Conservation (phyloP, 1,140 invertebrate species). For the Lordiphosa clarofinis region DNA sequence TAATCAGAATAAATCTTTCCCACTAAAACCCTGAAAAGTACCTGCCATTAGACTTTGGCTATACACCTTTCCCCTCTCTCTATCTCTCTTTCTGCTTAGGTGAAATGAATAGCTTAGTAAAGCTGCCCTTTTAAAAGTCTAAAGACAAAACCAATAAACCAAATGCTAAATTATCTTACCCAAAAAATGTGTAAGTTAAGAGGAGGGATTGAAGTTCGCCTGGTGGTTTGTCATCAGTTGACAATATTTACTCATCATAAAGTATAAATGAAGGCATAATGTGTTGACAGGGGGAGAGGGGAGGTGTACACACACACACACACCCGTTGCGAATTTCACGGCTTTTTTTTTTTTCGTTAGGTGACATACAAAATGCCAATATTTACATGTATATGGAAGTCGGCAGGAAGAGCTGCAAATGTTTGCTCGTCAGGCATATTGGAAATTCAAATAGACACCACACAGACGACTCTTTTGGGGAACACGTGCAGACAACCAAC, state of each 20-base stretch:
- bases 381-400: conserved; percentile 33
- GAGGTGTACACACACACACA: no score
- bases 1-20: conserved; percentile 43
- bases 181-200: conserved; percentile 9
- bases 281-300: conserved; percentile 18
- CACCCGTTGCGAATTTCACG: conserved; percentile 30
- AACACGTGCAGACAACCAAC: conserved; percentile 45
- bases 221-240: no score
- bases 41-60: conserved; percentile 22
- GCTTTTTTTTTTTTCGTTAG: conserved; percentile 29
- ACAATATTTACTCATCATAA: conserved; percentile 58
- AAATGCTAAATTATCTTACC: conserved; percentile 40
- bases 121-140: conserved; percentile 3
- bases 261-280: conserved; percentile 60
- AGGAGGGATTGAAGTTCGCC: background rate
- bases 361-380: conserved; percentile 47
- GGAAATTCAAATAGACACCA: conserved; percentile 43
- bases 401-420: conserved; percentile 5
- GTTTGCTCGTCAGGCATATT: conserved; percentile 37
- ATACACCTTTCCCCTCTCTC: conserved; percentile 7
- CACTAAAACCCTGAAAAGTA: conserved; percentile 43
- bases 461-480: no score
- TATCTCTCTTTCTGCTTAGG: background rate
- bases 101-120: conserved; percentile 14
- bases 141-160: conserved; percentile 50